Evolutionary conservation across 1,140 invertebrate species (phyloP).

Genomic region (Propsilocerus akamusi): DNA sequence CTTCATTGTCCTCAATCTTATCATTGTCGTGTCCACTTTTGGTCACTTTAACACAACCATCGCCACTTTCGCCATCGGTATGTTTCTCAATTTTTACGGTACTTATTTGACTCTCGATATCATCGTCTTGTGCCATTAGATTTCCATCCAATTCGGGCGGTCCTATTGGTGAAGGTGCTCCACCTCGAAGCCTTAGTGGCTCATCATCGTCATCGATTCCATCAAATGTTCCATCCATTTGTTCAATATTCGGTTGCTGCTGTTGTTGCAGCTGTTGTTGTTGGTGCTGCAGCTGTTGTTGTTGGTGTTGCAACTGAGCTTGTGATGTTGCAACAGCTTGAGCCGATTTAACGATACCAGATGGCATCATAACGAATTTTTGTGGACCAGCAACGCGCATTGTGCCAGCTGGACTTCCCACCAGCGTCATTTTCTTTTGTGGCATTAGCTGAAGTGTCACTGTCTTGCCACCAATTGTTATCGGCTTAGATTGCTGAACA

Average conservation of each 20-base stretch:
- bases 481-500: conserved; percentile 31
- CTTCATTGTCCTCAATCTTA: background rate
- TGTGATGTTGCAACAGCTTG: too few species aligned
- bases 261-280: background rate
- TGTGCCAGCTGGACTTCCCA: conserved; percentile 28
- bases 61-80: background rate
- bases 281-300: conserved; percentile 25
- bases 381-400: conserved; percentile 9
- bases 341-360: too few species aligned
- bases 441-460: conserved; percentile 42
- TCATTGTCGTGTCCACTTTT: background rate
- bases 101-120: conserved; percentile 1
- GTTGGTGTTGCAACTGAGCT: conserved; percentile 13
- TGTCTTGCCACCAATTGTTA: conserved; percentile 47
- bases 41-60: background rate
- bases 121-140: too few species aligned
- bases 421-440: conserved; percentile 41
- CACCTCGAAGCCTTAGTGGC: conserved; percentile 6
- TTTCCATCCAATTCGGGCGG: too few species aligned
- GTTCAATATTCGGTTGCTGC: background rate
- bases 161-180: too few species aligned
- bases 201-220: background rate
- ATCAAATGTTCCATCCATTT: conserved; percentile 5
- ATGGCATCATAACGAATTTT: conserved; percentile 23
- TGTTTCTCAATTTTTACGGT: background rate